Evolutionary conservation across 2,888 invertebrate genomes (phyloP).

Genomic region (Zhengitettix transpicula): DNA sequence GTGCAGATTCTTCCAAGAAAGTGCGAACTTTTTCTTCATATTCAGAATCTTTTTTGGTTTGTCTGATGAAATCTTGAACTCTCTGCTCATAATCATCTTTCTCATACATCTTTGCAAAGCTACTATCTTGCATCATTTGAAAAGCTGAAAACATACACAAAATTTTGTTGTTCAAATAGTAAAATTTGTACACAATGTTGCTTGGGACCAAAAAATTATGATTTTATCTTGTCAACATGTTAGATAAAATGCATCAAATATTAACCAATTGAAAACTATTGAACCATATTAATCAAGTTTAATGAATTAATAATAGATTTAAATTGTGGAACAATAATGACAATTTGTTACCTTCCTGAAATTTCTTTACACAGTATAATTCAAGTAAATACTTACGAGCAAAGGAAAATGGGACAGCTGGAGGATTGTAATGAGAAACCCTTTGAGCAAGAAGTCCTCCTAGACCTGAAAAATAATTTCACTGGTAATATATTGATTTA

Average conservation of each 20-base stretch:
- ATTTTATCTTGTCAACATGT: no score
- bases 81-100: slow-evolving; percentile 49
- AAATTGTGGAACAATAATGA: no score
- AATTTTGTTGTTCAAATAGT: no score
- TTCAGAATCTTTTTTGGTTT: slow-evolving; percentile 64
- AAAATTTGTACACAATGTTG: no score
- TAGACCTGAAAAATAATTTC: slow-evolving; percentile 2
- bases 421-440: slow-evolving; percentile 13
- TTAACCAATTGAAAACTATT: no score
- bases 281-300: no score
- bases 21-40: slow-evolving; percentile 76
- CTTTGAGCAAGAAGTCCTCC: slow-evolving; percentile 11
- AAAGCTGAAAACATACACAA: not conserved
- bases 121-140: slow-evolving; percentile 1
- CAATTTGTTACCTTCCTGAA: no score
- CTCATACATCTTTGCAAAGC: slow-evolving; percentile 10
- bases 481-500: no score
- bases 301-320: no score
- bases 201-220: no score
- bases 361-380: not conserved
- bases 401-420: slow-evolving; percentile 14
- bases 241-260: no score
- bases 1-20: slow-evolving; percentile 65
- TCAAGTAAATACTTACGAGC: slow-evolving; percentile 11
- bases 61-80: slow-evolving; percentile 57